Evolutionary conservation across 2,113 vertebrate genomes (phyloP).

Genomic region (Leptobrachium leishanense): DNA sequence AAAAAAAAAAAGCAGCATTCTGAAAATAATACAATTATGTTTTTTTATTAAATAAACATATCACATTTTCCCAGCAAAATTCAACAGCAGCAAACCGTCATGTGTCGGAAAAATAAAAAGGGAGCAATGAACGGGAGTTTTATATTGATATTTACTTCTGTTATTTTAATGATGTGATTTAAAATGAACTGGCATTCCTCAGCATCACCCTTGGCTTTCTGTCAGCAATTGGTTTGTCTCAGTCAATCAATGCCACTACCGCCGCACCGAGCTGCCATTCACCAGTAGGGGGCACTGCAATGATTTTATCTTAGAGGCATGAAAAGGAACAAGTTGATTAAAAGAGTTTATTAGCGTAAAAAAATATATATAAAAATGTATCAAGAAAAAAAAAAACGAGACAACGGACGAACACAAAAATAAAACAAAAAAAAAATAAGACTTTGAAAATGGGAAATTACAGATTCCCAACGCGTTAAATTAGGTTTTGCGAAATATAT

Average conservation of each 20-base stretch:
- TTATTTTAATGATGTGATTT: slow-evolving; percentile 65
- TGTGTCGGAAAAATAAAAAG: slow-evolving; percentile 49
- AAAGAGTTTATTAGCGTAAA: slow-evolving; percentile 40
- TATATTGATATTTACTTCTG: slow-evolving; percentile 52
- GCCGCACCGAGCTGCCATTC: slow-evolving; percentile 62
- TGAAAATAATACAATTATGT: neutral
- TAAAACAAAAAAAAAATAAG: neutral
- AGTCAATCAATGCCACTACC: slow-evolving; percentile 72
- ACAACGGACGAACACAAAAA: neutral
- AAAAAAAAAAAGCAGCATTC: neutral
- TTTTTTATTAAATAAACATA: slow-evolving; percentile 12
- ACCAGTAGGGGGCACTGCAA: slow-evolving; percentile 76
- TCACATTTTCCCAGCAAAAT: slow-evolving; percentile 49
- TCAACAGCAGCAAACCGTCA: slow-evolving; percentile 48
- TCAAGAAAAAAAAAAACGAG: neutral
- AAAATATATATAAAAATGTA: neutral
- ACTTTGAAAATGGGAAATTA: neutral
- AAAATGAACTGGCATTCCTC: slow-evolving; percentile 77
- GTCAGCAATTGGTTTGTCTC: slow-evolving; percentile 68
- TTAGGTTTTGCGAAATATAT: neutral
- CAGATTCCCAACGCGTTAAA: neutral
- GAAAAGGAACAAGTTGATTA: slow-evolving; percentile 42
- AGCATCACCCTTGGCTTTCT: slow-evolving; percentile 70
- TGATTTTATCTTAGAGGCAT: slow-evolving; percentile 60
- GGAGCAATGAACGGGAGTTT: slow-evolving; percentile 51